Base-by-base conservation (phyloP, 2,113 vertebrate species). In the Corythoichthys haematopterus region DNA sequence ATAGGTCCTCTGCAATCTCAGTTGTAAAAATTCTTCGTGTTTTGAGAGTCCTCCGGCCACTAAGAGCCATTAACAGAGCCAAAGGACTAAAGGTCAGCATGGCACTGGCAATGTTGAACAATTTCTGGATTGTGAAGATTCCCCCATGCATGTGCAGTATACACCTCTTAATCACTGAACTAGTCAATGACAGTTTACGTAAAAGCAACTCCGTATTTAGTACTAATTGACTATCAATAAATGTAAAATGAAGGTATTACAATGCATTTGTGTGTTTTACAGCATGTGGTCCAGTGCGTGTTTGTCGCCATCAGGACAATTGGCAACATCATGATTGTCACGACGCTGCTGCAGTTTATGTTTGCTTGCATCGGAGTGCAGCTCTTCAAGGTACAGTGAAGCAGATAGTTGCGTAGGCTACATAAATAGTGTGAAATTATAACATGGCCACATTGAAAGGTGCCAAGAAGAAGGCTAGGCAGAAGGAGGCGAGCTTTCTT, bases 321-420 rank as follows among this genome's bases (percentile, higher is more conserved):
- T 0, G 97, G 96, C 64, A 99, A 99, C 89, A 99, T 99, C 89
- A 99, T 99, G 96, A 98, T 99, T 0, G 97, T 99, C 76, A 99
- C 97, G 77, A 99, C 97, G 1, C 92, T 99, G 65, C 94, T 99
- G 74, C 97, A 99, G 83, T 99, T 98, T 87, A 98, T 98, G 95
- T 99, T 99, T 4, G 95, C 96, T 38, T 99, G 97, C 77, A 98
- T 99, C 3, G 96, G 97, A 36, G 97, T 99, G 61, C 97, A 99
- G 85, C 88, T 99, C 11, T 99, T 99, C 81, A 99, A 99, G 95
- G 96, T 98, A 79, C 3, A 64, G 10, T 14, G 9, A 65, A 66
- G 14, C 33, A 3, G 20, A 28, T 53, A 28, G 20, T 53, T 28
- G 7, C 8, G 20, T 28, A 10, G n/a, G 52, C n/a, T 28, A 28